phyloP scores from a whole-genome alignment of 2,797 vertebrate species.

The Pogoniulus pusillus region DNA sequence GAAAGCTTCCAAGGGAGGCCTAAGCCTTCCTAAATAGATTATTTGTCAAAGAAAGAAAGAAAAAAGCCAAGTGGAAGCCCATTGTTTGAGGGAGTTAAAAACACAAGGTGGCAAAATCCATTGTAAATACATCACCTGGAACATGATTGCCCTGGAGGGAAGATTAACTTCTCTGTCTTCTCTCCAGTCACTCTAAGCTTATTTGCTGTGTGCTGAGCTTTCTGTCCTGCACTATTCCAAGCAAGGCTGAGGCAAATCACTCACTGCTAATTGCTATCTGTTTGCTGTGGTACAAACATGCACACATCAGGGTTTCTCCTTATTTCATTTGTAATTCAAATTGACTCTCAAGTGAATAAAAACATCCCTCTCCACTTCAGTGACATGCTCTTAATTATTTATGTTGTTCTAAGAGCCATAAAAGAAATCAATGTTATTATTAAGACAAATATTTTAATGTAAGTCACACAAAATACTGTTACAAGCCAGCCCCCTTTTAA shows the following conservation, averaged over 20 bases:
- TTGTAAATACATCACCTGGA: slow-evolving; percentile 44
- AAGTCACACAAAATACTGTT: neutral
- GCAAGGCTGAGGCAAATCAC: slow-evolving; percentile 31
- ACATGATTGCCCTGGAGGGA: neutral
- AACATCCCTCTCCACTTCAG: neutral
- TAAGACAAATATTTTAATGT: slow-evolving; percentile 19
- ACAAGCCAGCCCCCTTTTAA: neutral
- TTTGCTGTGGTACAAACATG: neutral
- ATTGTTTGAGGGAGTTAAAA: slow-evolving; percentile 11
- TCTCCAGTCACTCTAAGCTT: neutral
- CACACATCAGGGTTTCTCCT: neutral
- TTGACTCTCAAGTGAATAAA: slow-evolving; percentile 37
- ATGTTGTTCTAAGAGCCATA: neutral
- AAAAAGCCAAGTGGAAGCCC: neutral
- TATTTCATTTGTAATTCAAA: slow-evolving; percentile 55
- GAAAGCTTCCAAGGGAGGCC: neutral
- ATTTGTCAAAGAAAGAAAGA: neutral
- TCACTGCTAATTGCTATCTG: slow-evolving; percentile 47
- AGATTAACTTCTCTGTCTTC: slow-evolving; percentile 28
- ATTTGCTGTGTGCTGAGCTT: slow-evolving; percentile 20
- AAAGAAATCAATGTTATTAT: neutral
- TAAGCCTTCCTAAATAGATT: neutral
- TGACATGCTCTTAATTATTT: slow-evolving; percentile 35
- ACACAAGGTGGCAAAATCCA: slow-evolving; percentile 29
- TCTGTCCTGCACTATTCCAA: neutral